Conservation (phyloP, 2,797 vertebrate genomes). For the Decapterus maruadsi region DNA sequence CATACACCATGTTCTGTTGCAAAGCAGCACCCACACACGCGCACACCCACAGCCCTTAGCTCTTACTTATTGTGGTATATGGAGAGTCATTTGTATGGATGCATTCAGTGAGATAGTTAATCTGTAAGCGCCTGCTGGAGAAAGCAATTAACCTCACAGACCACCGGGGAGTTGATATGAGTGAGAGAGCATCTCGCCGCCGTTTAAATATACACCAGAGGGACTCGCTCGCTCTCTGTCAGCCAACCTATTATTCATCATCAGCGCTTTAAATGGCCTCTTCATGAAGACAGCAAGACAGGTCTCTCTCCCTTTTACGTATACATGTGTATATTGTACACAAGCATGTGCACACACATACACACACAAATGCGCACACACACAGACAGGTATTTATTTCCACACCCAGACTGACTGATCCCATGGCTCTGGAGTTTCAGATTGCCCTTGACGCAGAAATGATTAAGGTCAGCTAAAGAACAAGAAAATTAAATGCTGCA, state of each 20-base stretch:
- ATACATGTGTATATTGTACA: slow-evolving; percentile 16
- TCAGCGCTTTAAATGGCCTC: slow-evolving; percentile 67
- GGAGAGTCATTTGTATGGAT: slow-evolving; percentile 76
- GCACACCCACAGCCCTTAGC: slow-evolving; percentile 7
- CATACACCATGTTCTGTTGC: slow-evolving; percentile 36
- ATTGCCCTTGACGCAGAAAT: slow-evolving; percentile 56
- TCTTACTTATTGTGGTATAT: slow-evolving; percentile 48
- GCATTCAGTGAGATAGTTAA: slow-evolving; percentile 73
- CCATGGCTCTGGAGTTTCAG: slow-evolving; percentile 46
- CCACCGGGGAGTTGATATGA: slow-evolving; percentile 70
- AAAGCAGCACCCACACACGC: slow-evolving; percentile 17
- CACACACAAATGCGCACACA: background rate
- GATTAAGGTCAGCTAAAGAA: slow-evolving; percentile 69
- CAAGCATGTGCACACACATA: background rate
- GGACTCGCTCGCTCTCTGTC: slow-evolving; percentile 52
- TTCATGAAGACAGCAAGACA: slow-evolving; percentile 62
- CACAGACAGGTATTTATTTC: slow-evolving; percentile 54
- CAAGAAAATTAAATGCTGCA: slow-evolving; percentile 62
- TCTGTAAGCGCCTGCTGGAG: slow-evolving; percentile 70
- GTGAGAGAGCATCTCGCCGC: slow-evolving; percentile 58
- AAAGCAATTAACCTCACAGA: slow-evolving; percentile 80
- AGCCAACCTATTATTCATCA: slow-evolving; percentile 66
- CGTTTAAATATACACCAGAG: slow-evolving; percentile 74
- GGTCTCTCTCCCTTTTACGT: slow-evolving; percentile 41
- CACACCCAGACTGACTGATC: slow-evolving; percentile 38